A percentile compares a stretch with the other conserved stretches of the same genome.
Evolutionary conservation across 2,113 vertebrate species (phyloP).

Genomic region (Lophochroa leadbeateri): DNA sequence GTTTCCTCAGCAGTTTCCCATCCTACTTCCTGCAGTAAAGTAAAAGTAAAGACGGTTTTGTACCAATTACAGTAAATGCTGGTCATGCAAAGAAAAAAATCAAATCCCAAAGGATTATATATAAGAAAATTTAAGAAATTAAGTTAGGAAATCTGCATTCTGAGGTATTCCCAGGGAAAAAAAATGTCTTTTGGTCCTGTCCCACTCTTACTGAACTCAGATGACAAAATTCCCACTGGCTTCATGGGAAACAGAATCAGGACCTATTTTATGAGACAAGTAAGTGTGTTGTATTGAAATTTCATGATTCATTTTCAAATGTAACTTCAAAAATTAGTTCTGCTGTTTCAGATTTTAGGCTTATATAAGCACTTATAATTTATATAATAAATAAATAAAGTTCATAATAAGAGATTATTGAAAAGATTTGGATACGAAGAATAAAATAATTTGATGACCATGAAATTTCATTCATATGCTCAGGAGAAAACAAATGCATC

Average conservation of each 20-base stretch:
- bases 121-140: conserved; percentile 1
- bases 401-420: not conserved
- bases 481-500: not conserved
- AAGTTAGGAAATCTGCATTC: not conserved
- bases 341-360: not conserved
- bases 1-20: not conserved
- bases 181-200: not conserved
- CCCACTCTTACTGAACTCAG: not conserved
- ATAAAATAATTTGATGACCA: not conserved
- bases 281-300: not conserved
- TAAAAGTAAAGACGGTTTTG: not conserved
- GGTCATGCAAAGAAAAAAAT: not conserved
- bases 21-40: not conserved
- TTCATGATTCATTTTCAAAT: not conserved
- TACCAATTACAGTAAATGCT: not conserved
- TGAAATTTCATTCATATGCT: not conserved
- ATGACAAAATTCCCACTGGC: not conserved
- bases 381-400: not conserved
- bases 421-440: not conserved
- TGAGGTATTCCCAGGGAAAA: not conserved
- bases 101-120: not conserved
- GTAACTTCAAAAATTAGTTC: not conserved
- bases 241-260: not conserved
- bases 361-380: not conserved
- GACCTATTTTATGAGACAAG: not conserved